phyloP scores from a whole-genome alignment of 2,797 vertebrate species.

The Carapus acus region DNA sequence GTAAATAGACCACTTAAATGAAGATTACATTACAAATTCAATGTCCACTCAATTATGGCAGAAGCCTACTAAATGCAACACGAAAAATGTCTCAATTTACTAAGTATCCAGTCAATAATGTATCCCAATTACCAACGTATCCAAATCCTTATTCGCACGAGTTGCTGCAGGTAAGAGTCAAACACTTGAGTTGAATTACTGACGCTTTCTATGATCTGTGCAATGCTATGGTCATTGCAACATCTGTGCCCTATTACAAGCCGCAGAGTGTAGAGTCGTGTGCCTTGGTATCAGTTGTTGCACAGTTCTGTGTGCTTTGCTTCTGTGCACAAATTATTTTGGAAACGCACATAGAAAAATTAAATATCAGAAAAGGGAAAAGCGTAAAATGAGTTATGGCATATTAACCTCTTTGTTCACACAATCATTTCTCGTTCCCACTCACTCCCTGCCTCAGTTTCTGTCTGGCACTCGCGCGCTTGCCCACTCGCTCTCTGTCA shows the following conservation, averaged over 20 bases:
- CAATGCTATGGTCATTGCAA: conserved; percentile 15
- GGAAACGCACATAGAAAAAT: conserved; percentile 16
- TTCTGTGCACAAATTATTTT: background rate
- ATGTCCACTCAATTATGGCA: too few relatives aligned
- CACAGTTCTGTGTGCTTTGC: background rate
- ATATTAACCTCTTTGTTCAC: conserved; percentile 61
- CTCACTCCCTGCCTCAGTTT: background rate
- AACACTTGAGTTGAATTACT: conserved; percentile 42
- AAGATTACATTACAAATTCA: conserved; percentile 33
- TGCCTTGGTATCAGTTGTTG: too few relatives aligned
- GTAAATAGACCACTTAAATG: conserved; percentile 32
- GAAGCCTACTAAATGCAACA: too few relatives aligned
- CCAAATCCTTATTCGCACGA: too few relatives aligned
- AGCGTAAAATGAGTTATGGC: conserved; percentile 55
- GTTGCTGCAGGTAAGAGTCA: too few relatives aligned
- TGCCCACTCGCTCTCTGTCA: conserved; percentile 21
- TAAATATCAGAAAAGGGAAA: too few relatives aligned
- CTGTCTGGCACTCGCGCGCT: too few relatives aligned
- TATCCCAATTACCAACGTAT: conserved; percentile 28
- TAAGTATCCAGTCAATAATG: conserved; percentile 34
- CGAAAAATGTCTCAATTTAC: too few relatives aligned
- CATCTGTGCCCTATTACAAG: too few relatives aligned
- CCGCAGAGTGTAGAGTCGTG: too few relatives aligned
- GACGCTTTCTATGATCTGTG: conserved; percentile 28
- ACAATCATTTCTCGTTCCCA: conserved; percentile 25